Base-by-base conservation (phyloP, 1,140 invertebrate species). In the Nasonia longicornis region DNA sequence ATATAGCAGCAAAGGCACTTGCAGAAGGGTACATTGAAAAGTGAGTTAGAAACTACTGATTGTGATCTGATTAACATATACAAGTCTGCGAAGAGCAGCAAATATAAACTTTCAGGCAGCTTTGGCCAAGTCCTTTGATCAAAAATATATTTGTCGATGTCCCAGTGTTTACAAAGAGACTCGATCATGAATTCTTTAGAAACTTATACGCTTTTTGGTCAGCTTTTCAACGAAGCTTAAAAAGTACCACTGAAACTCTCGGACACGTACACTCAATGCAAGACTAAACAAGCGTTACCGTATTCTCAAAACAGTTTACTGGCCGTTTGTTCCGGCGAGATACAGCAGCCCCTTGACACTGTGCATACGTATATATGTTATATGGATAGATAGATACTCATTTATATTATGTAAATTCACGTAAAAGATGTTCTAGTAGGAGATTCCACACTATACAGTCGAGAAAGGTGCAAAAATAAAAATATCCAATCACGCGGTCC, bases 321-420 rank as follows among this genome's bases (percentile, higher is more conserved):
- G 31, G 69, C 77, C 77, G 14, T 79, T 3, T 63, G 35, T 72
- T 74, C 20, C 58, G 58, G 22, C 52, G 3, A 38, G 58, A 48
- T 48, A 71, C 26, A 75, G 72, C 73, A 81, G 74, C 29, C 74
- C 67, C 67, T 72, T 66, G 64, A 77, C 66, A 77, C 7, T 20
- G 22, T 77, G 66, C 45, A 72, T 29, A 11, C 31, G 70, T 58
- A 69, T 58, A 16, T 26, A 20, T 63, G 16, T 70, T 52, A 58
- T n/a, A n/a, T 58, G 10, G 16, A 20, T 20, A 35, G 31, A 35
- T 35, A 35, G 31, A n/a, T 58, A 58, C 20, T 58, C 52, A 20
- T 38, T 38, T 64, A n/a, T 77, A 45, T 63, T 20, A 58, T 20
- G n/a, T 58, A 58, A 77, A 72, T 38, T 22, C 38, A 66, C 58